A percentile compares a stretch with the other conserved stretches of the same genome.
Evolutionary conservation across 1,140 invertebrate species (phyloP).

Genomic region (Anadara kagoshimensis): DNA sequence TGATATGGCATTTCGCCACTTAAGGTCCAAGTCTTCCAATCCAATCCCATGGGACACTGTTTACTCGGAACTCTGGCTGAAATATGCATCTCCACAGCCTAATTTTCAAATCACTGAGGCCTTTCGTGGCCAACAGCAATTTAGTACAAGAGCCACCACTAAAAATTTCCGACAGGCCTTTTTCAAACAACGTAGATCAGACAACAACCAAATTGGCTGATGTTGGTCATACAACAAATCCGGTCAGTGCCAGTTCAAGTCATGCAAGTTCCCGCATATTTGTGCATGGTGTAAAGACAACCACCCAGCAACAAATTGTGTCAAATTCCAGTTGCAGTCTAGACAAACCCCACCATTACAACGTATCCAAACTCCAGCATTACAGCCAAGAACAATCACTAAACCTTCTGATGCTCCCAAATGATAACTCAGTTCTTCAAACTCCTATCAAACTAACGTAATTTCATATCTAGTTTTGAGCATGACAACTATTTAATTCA

Average conservation of each 20-base stretch:
- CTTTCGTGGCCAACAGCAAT: too few relatives aligned
- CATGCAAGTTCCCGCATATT: conserved; percentile 2
- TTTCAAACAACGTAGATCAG: too few relatives aligned
- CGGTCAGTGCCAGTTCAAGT: neutral
- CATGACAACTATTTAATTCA: neutral
- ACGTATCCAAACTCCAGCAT: neutral
- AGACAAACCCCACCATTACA: neutral
- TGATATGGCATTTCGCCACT: too few relatives aligned
- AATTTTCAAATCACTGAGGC: too few relatives aligned
- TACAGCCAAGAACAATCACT: neutral
- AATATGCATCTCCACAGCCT: too few relatives aligned
- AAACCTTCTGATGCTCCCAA: neutral
- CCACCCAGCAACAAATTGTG: conserved; percentile 1
- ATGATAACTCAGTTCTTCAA: neutral
- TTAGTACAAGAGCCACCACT: too few relatives aligned
- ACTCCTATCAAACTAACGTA: neutral
- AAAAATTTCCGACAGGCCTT: too few relatives aligned
- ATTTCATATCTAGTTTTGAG: conserved; percentile 9
- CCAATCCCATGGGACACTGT: too few relatives aligned
- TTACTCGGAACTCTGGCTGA: too few relatives aligned
- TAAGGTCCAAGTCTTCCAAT: too few relatives aligned
- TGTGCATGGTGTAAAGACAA: conserved; percentile 2
- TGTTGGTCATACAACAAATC: neutral
- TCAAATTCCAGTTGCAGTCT: neutral
- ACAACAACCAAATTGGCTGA: neutral